Percentiles rank a stretch among this genome's conserved stretches.
These are phyloP conservation scores for Anoncus sp. DNA, from an alignment of 2,888 invertebrate species.

Conservation along the genomic window DNA sequence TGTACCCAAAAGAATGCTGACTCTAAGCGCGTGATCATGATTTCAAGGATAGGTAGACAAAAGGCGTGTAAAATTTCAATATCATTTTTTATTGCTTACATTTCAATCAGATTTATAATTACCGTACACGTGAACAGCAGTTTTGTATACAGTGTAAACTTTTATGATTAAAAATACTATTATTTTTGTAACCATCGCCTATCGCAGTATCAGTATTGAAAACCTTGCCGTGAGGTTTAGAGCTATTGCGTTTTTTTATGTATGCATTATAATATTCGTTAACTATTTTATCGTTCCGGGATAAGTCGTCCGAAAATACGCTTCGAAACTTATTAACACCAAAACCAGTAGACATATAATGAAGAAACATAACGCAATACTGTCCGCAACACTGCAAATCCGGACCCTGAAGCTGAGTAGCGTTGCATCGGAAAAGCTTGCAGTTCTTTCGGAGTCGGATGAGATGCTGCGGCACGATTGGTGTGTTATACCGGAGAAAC, in stretches of 20 bases:
- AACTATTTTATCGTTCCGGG: slow-evolving; percentile 27
- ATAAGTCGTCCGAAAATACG: slow-evolving; percentile 20
- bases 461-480: background rate
- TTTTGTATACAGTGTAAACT: background rate
- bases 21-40: too few species aligned
- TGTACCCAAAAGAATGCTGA: too few species aligned
- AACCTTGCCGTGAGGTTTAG: background rate
- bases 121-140: background rate
- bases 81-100: too few species aligned
- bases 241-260: background rate
- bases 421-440: slow-evolving; percentile 2
- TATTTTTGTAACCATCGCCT: background rate
- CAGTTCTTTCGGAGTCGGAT: slow-evolving; percentile 13
- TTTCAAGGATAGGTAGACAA: too few species aligned
- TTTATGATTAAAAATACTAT: background rate
- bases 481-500: too few species aligned
- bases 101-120: slow-evolving; percentile 2
- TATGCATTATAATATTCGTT: slow-evolving; percentile 16
- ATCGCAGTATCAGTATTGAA: background rate
- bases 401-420: slow-evolving; percentile 16
- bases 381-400: slow-evolving; percentile 31
- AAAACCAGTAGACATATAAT: slow-evolving; percentile 37
- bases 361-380: slow-evolving; percentile 51
- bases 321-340: slow-evolving; percentile 31
- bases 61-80: too few species aligned